phyloP scores from a whole-genome alignment of 2,888 invertebrate genomes.

The Aspidiotus destructor region DNA sequence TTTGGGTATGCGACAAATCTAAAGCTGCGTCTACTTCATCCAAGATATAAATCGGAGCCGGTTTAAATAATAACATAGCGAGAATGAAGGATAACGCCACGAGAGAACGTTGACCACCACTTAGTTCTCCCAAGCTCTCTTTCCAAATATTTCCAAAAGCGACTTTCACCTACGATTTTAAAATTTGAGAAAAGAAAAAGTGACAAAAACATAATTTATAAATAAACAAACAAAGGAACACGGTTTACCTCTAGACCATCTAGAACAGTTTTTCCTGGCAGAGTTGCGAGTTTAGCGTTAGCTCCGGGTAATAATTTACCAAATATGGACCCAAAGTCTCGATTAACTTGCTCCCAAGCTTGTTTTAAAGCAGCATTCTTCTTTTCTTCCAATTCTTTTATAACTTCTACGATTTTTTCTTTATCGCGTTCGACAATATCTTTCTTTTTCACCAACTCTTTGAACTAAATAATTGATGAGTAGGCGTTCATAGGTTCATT shows the following conservation, averaged over 20 bases:
- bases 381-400: slow-evolving; percentile 79
- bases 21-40: slow-evolving; percentile 99
- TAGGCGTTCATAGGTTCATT: neutral
- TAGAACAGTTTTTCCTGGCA: slow-evolving; percentile 60
- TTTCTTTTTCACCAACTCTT: slow-evolving; percentile 56
- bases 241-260: slow-evolving; percentile 71
- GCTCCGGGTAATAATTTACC: slow-evolving; percentile 82
- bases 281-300: slow-evolving; percentile 71
- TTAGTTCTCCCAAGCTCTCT: slow-evolving; percentile 87
- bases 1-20: slow-evolving; percentile 96
- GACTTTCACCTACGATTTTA: slow-evolving; percentile 55
- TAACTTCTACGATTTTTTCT: slow-evolving; percentile 62
- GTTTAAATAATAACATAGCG: slow-evolving; percentile 92
- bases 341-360: slow-evolving; percentile 79
- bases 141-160: slow-evolving; percentile 92
- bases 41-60: slow-evolving; percentile 95
- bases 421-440: slow-evolving; percentile 65
- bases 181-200: neutral
- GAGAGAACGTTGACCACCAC: slow-evolving; percentile 91
- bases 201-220: neutral
- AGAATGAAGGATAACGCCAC: slow-evolving; percentile 93
- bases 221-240: too few relatives aligned
- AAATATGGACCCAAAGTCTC: slow-evolving; percentile 92
- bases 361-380: slow-evolving; percentile 70
- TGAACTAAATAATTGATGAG: slow-evolving; percentile 45